Conservation (phyloP, 2,113 vertebrate genomes). For the Thunnus thynnus region DNA sequence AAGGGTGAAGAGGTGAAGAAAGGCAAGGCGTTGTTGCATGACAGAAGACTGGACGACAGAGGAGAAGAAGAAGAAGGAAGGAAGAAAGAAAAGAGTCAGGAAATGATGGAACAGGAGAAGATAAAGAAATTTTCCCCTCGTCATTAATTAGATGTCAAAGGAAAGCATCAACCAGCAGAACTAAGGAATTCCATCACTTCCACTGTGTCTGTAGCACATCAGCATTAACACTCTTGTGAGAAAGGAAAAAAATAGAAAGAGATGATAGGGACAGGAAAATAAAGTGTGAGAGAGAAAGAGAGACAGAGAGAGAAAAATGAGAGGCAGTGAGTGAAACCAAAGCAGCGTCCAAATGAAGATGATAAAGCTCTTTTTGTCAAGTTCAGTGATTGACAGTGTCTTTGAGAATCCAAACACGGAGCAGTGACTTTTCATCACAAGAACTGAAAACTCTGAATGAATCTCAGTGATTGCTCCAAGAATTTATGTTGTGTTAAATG, state of each 20-base stretch:
- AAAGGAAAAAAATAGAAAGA: background rate
- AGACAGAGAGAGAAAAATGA: background rate
- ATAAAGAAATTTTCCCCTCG: conserved; percentile 35
- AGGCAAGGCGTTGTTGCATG: background rate
- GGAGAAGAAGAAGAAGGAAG: background rate
- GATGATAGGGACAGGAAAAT: background rate
- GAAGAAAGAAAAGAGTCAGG: background rate
- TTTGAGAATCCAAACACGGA: conserved; percentile 22
- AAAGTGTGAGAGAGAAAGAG: conserved; percentile 11
- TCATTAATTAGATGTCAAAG: conserved; percentile 71
- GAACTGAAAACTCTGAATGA: background rate
- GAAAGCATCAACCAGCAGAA: conserved; percentile 56
- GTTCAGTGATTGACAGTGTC: conserved; percentile 35
- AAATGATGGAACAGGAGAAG: conserved; percentile 1
- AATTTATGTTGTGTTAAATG: background rate
- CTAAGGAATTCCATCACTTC: conserved; percentile 28
- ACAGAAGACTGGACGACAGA: conserved; percentile 3
- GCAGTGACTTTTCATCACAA: conserved; percentile 1
- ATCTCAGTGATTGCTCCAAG: background rate
- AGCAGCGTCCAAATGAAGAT: conserved; percentile 23
- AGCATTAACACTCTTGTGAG: conserved; percentile 33
- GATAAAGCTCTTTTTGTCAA: conserved; percentile 38
- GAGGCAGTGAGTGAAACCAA: conserved; percentile 11
- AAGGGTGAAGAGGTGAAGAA: background rate
- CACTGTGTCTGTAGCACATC: conserved; percentile 31